Conservation (phyloP, 2,888 invertebrate species). For the Cerceris rybyensis region DNA sequence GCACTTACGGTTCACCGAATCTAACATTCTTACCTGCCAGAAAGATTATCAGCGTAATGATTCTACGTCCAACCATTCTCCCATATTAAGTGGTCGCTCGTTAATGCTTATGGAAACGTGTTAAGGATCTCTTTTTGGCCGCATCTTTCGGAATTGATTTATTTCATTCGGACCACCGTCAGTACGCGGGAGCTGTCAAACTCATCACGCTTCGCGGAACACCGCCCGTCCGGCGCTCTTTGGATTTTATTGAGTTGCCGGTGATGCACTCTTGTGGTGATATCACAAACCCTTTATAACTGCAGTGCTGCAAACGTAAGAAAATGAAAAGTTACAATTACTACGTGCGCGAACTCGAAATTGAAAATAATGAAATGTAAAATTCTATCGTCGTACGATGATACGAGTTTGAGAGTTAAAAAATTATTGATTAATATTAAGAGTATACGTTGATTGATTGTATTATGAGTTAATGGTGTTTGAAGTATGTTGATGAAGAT, state of each 20-base stretch:
- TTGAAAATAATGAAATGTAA: too few species aligned
- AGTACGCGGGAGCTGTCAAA: conserved; percentile 71
- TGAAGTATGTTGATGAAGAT: too few species aligned
- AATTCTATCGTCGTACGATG: too few species aligned
- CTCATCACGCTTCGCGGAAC: conserved; percentile 71
- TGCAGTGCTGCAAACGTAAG: conserved; percentile 36
- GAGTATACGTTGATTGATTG: too few species aligned
- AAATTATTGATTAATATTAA: too few species aligned
- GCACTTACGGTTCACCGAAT: conserved; percentile 35
- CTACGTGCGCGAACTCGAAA: too few species aligned
- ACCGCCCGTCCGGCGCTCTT: conserved; percentile 66
- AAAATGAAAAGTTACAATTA: conserved; percentile 28
- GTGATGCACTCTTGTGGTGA: conserved; percentile 30
- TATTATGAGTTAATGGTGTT: too few species aligned
- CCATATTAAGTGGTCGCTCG: conserved; percentile 75
- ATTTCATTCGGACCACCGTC: conserved; percentile 32
- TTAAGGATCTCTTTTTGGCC: conserved; percentile 53
- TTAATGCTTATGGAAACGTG: conserved; percentile 53
- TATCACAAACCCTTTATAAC: conserved; percentile 12
- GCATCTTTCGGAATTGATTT: conserved; percentile 58
- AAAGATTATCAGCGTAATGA: conserved; percentile 77
- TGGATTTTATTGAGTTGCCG: conserved; percentile 58
- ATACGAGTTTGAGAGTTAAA: too few species aligned
- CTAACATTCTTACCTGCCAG: conserved; percentile 74
- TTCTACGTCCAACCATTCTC: conserved; percentile 77